Evolutionary conservation across 2,888 invertebrate genomes (phyloP), one percentile per base, ranked within the genome.

Genomic region (Lissonota sp.): DNA sequence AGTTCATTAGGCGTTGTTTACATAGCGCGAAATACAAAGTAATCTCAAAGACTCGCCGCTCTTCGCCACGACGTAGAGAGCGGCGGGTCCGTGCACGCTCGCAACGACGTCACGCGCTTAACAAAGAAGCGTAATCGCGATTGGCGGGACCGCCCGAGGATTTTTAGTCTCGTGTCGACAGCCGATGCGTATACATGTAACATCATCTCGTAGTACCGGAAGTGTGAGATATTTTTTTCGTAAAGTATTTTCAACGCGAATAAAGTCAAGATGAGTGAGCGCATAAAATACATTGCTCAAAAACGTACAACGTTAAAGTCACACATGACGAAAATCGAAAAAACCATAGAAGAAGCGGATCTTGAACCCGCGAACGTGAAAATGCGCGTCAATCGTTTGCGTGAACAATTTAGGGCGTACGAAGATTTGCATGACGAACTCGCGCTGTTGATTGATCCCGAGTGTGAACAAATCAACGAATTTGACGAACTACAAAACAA

Each of bases 361-460:
- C 16, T 16, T 6, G 55, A 55, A 4, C 26, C 26, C 55, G 55
- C 8, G 39, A 44, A 62, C 12, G 12, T 62, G 5, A 62, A 62
- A 62, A 44, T 62, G 42, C 42, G 62, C 14, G 5, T 62, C 5
- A 44, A 62, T 42, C 62, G 62, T 12, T 4, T 62, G n/a, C n/a
- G n/a, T n/a, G n/a, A n/a, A 42, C 62, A 44, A 44, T 62, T 62
- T 62, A 42, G 62, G 12, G n/a, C 42, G 44, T 62, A 62, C 10
- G 79, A 86, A 67, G 87, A 88, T 75, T 81, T 84, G 12, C 67
- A 85, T 55, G 72, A 82, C 8, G 39, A 83, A 86, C 79, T 69
- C 84, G 49, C 73, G 85, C n/a, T 62, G 14, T 55, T 55, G 55
- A 0, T 14, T 26, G 63, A 63, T 26, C 37, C 44, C 4, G 63